Evolutionary conservation across 1,140 invertebrate genomes (phyloP).

Genomic region (Rhyzopertha dominica): DNA sequence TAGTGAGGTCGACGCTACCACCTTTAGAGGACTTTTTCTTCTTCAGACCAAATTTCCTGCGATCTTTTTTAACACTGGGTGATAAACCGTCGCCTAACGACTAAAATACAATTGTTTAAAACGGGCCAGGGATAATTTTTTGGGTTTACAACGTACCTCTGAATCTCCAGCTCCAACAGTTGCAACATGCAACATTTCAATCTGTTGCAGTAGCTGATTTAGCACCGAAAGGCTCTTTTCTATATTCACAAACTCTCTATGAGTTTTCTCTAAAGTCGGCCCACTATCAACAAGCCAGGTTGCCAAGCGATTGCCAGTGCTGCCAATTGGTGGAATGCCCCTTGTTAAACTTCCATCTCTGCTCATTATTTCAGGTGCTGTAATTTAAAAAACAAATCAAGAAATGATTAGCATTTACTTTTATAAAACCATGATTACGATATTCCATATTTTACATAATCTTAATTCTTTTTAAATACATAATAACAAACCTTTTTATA

Average conservation of each 20-base stretch:
- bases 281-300: slow-evolving; percentile 50
- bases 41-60: slow-evolving; percentile 62
- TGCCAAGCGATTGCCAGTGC: slow-evolving; percentile 28
- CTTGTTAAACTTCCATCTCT: slow-evolving; percentile 43
- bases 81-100: slow-evolving; percentile 52
- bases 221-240: slow-evolving; percentile 63
- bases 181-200: slow-evolving; percentile 39
- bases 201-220: slow-evolving; percentile 52
- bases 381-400: too few relatives aligned
- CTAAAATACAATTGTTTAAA: too few relatives aligned
- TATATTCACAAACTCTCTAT: slow-evolving; percentile 56
- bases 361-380: slow-evolving; percentile 40
- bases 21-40: slow-evolving; percentile 63
- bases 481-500: too few relatives aligned
- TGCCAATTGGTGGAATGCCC: slow-evolving; percentile 34
- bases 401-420: too few relatives aligned
- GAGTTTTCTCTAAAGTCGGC: slow-evolving; percentile 51
- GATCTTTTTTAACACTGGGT: slow-evolving; percentile 62
- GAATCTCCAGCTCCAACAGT: slow-evolving; percentile 24
- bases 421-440: too few relatives aligned
- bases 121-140: slow-evolving; percentile 4
- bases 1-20: slow-evolving; percentile 56
- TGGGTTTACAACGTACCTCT: slow-evolving; percentile 30
- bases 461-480: too few relatives aligned
- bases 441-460: too few relatives aligned